A percentile compares a stretch with the other conserved stretches of the same genome.
Evolutionary conservation across 2,888 invertebrate genomes (phyloP).

Genomic region (Tenthredo mesomela): DNA sequence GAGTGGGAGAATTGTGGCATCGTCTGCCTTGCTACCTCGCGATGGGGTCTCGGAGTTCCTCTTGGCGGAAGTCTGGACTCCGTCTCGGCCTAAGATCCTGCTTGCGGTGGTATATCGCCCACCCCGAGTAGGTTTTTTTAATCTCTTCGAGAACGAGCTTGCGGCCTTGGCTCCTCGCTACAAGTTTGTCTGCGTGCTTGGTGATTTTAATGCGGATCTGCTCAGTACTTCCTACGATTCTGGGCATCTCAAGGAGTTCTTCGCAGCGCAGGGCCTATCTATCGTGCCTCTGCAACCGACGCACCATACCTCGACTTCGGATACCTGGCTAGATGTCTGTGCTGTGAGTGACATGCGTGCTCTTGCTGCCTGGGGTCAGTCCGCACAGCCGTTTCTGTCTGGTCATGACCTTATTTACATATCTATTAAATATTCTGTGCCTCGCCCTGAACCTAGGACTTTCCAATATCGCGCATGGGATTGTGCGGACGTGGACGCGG

Average conservation of each 20-base stretch:
- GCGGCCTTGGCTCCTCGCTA: too few species aligned
- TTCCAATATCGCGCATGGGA: neutral
- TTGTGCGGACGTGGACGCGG: neutral
- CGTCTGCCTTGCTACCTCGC: neutral
- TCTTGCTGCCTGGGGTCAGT: neutral
- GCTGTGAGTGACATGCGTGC: slow-evolving; percentile 37
- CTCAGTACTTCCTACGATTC: neutral
- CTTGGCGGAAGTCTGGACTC: neutral
- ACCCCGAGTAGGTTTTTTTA: too few species aligned
- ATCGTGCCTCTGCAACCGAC: slow-evolving; percentile 48
- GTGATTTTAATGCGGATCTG: neutral
- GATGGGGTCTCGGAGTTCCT: neutral
- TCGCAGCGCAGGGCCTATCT: neutral
- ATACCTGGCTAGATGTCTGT: slow-evolving; percentile 54
- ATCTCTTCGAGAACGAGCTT: too few species aligned
- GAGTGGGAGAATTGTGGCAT: neutral
- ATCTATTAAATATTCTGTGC: neutral
- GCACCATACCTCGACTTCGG: slow-evolving; percentile 23
- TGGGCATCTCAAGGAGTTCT: neutral
- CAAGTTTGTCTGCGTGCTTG: neutral
- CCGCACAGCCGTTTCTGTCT: neutral
- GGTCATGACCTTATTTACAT: neutral
- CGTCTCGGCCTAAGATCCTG: too few species aligned
- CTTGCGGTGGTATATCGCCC: too few species aligned
- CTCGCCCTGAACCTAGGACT: neutral